Evolutionary conservation across 2,888 invertebrate genomes (phyloP), one percentile per base, ranked within the genome.

Genomic region (Lamellibrachia columna): DNA sequence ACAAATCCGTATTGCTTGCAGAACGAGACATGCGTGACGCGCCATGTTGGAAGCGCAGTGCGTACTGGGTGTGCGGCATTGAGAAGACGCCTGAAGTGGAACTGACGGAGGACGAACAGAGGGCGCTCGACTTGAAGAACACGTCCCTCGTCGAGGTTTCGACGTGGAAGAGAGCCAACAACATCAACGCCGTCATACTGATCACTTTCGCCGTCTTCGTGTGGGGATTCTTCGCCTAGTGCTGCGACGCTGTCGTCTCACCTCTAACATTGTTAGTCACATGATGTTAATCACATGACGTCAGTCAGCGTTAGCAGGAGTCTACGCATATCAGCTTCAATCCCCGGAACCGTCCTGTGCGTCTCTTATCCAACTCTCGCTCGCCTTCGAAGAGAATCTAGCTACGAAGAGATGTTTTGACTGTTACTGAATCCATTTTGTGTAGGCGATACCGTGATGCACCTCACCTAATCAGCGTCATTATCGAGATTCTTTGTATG

Each of bases 51-150:
- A 95, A 95, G 94, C 95, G 94, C 92, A 95, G 95, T 0, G 93
- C 94, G 52, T 95, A 95, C 93, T 96, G 96, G 96, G 95, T 96
- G 9, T 96, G 96, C 94, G 96, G 96, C 11, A 96, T 96, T 53
- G 96, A 96, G 94, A 96, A 96, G 92, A 95, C 95, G 93, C 93
- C 94, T 15, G 94, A 92, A 55, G 58, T 92, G 2, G 92, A 94
- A 52, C 91, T 95, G 92, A 95, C 95, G 8, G 95, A 94, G 3
- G 96, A 95, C 92, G 95, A 96, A 93, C 93, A 94, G 92, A 93
- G 93, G 53, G 95, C 94, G 1, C 90, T 96, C 52, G 93, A 94
- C 22, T 90, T 22, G 9, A 95, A 96, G 93, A 95, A 95, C 93
- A 95, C 95, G 22, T 95, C 95, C 22, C 96, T 97, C 58, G 94